Percentiles rank a stretch among this genome's conserved stretches.
These are phyloP conservation scores for Parazoanthus atlanticus DNA, from an alignment of 92 coral and sea anemone genomes.

Conservation along the genomic window DNA sequence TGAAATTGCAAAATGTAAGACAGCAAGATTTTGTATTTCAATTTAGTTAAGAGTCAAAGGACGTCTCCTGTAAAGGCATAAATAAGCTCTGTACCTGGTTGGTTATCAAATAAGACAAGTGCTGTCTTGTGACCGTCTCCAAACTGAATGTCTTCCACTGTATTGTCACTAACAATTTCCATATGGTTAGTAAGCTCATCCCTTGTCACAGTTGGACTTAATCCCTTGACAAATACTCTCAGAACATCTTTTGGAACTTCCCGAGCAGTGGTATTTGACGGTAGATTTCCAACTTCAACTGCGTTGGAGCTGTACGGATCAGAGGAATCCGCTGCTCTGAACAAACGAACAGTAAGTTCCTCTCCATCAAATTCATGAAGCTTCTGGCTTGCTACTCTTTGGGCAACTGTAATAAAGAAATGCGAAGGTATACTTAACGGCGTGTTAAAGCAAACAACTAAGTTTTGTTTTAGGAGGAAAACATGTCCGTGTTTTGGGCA, in stretches of 20 bases:
- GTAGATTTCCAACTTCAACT: background rate
- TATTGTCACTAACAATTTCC: slow-evolving; percentile 61
- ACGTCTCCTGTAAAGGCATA: background rate
- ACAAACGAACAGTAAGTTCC: slow-evolving; percentile 6
- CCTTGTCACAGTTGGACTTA: slow-evolving; percentile 49
- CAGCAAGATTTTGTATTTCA: background rate
- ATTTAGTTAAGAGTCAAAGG: background rate
- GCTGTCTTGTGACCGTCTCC: slow-evolving; percentile 46
- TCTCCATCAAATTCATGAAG: slow-evolving; percentile 13
- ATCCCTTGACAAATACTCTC: slow-evolving; percentile 55
- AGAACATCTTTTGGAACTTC: slow-evolving; percentile 45
- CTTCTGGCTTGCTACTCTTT: slow-evolving; percentile 6
- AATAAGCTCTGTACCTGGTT: slow-evolving; percentile 49
- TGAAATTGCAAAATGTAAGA: background rate
- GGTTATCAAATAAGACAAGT: slow-evolving; percentile 48
- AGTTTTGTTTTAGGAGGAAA: background rate
- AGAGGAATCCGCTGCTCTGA: background rate
- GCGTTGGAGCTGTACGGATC: background rate
- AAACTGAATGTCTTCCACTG: slow-evolving; percentile 39
- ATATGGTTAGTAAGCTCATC: slow-evolving; percentile 60
- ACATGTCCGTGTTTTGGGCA: background rate
- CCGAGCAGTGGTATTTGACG: slow-evolving; percentile 9
- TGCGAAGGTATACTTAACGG: background rate
- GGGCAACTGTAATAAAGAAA: background rate
- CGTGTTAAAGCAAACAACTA: background rate